phyloP scores from a whole-genome alignment of 2,797 vertebrate species.

The Hipposideros larvatus region DNA sequence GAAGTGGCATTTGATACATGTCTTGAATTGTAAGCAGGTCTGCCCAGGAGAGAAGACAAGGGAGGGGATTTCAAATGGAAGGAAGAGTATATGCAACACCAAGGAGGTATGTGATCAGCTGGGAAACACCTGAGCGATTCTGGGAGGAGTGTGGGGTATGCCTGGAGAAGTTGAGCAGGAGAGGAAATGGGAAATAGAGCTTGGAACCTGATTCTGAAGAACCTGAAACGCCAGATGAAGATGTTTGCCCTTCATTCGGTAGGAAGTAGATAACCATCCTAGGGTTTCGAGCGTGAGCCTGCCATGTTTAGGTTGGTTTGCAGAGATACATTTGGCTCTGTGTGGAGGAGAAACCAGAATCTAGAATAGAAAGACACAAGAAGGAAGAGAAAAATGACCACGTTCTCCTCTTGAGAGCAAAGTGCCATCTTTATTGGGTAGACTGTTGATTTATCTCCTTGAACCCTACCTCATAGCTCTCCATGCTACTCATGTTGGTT shows the following conservation, averaged over 20 bases:
- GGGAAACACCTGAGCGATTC: background rate
- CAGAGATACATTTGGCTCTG: background rate
- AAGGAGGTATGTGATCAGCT: background rate
- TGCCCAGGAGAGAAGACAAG: background rate
- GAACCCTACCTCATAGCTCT: background rate
- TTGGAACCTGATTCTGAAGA: background rate
- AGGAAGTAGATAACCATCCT: background rate
- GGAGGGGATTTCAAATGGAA: background rate
- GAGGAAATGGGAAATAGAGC: background rate
- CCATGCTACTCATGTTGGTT: background rate
- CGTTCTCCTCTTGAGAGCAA: background rate
- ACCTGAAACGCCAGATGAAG: background rate
- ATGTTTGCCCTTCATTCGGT: background rate
- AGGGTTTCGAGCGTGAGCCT: background rate
- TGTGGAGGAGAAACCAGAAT: background rate
- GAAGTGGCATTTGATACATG: background rate
- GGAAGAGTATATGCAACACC: background rate
- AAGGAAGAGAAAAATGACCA: slow-evolving; percentile 41
- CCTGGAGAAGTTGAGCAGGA: background rate
- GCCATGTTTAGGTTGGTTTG: background rate
- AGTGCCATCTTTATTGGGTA: background rate
- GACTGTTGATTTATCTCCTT: slow-evolving; percentile 65
- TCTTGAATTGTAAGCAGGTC: background rate
- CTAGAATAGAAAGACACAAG: background rate
- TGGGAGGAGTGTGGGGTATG: background rate